phyloP scores from a whole-genome alignment of 2,113 vertebrate species.

The Cepphus grylle region DNA sequence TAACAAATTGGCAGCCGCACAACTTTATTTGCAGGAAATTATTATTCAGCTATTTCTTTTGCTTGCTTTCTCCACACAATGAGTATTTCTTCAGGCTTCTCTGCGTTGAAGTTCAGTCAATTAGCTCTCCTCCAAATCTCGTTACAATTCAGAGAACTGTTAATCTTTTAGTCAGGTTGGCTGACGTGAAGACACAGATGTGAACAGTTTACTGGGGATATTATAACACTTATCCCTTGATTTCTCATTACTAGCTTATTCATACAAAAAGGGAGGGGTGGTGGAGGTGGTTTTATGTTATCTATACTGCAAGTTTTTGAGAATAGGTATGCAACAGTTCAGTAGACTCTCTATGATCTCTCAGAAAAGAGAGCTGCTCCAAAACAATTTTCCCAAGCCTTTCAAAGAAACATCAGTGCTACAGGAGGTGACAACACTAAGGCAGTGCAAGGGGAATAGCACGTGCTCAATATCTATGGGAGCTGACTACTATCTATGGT shows the following conservation, averaged over 20 bases:
- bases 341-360: not conserved
- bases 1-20: not conserved
- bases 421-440: not conserved
- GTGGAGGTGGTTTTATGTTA: not conserved
- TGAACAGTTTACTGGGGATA: not conserved
- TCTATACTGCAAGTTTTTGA: not conserved
- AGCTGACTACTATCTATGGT: fast-evolving
- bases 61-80: not conserved
- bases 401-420: not conserved
- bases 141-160: not conserved
- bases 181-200: not conserved
- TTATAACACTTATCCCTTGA: not conserved
- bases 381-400: not conserved
- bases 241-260: not conserved
- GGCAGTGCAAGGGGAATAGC: not conserved
- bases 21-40: not conserved
- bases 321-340: not conserved
- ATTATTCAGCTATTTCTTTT: not conserved
- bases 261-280: not conserved
- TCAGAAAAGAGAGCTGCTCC: not conserved
- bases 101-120: not conserved
- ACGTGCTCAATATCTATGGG: fast-evolving
- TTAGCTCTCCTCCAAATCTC: not conserved
- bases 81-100: not conserved
- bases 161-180: not conserved